Percentiles rank a stretch among this genome's conserved stretches.
phyloP scores from a whole-genome alignment of 2,888 invertebrate species.

The Petrolisthes cinctipes region DNA sequence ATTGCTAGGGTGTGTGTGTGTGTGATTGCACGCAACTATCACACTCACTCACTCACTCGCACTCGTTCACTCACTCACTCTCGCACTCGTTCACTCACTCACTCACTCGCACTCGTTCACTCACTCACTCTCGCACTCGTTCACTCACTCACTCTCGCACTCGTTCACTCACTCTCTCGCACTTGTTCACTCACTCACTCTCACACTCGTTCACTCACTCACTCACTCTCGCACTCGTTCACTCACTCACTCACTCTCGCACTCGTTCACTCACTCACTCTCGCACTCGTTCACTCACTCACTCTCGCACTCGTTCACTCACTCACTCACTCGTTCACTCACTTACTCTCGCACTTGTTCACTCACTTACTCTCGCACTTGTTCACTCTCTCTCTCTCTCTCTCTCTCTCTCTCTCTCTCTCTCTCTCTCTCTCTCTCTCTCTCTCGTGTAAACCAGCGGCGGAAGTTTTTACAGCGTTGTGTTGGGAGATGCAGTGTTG shows the following conservation, averaged over 20 bases:
- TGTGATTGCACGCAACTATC: too few species aligned
- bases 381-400: background rate
- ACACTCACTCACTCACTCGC: background rate
- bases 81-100: background rate
- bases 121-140: background rate
- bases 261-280: background rate
- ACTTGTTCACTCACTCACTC: background rate
- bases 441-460: background rate
- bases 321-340: background rate
- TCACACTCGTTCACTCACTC: background rate
- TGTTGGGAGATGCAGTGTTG: background rate
- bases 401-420: background rate
- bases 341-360: background rate
- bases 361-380: slow-evolving; percentile 4
- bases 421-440: background rate
- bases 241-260: too few species aligned
- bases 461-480: background rate
- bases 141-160: too few species aligned
- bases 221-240: background rate
- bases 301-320: background rate
- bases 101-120: background rate
- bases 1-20: too few species aligned
- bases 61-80: slow-evolving; percentile 12
- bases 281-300: background rate
- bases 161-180: slow-evolving; percentile 3